Conservation (phyloP, 2,113 vertebrate species). For the Pungitius pungitius region DNA sequence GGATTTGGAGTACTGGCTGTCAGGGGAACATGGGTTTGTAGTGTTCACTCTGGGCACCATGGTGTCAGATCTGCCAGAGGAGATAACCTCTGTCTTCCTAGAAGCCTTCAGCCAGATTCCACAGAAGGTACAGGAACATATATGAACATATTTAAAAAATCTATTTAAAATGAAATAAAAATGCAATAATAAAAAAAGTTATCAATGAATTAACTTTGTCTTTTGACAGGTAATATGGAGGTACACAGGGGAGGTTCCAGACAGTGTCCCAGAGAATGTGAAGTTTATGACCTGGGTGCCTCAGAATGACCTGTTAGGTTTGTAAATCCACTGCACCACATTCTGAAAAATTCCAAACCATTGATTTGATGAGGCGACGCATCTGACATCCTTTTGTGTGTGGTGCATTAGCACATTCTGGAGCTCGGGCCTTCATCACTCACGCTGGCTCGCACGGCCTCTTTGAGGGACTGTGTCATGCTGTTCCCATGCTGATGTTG, state of each 20-base stretch:
- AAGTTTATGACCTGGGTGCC: constrained; percentile 93
- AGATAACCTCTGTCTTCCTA: constrained; percentile 83
- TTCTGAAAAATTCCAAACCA: not conserved
- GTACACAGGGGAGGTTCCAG: constrained; percentile 81
- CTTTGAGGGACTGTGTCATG: constrained; percentile 93
- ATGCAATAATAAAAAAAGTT: not conserved
- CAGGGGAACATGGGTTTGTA: constrained; percentile 89
- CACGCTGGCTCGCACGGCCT: constrained; percentile 90
- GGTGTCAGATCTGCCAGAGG: constrained; percentile 85
- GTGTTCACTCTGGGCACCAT: constrained; percentile 92
- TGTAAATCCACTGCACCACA: constrained; percentile 11
- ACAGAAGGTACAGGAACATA: constrained; percentile 84
- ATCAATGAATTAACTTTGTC: not conserved
- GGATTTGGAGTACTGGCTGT: constrained; percentile 90
- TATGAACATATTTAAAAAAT: not conserved
- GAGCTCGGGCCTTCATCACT: constrained; percentile 90
- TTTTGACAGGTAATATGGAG: constrained; percentile 89
- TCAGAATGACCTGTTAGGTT: constrained; percentile 93
- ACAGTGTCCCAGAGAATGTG: constrained; percentile 84
- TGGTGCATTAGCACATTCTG: constrained; percentile 83
- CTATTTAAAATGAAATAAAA: not conserved
- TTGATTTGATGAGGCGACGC: not conserved
- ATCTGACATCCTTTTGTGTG: not conserved
- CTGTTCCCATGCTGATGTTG: constrained; percentile 90
- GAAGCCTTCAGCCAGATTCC: constrained; percentile 88